Evolutionary conservation across 1,140 invertebrate genomes (phyloP), one percentile per base, ranked within the genome.

Genomic region (Caenorhabditis briggsae): DNA sequence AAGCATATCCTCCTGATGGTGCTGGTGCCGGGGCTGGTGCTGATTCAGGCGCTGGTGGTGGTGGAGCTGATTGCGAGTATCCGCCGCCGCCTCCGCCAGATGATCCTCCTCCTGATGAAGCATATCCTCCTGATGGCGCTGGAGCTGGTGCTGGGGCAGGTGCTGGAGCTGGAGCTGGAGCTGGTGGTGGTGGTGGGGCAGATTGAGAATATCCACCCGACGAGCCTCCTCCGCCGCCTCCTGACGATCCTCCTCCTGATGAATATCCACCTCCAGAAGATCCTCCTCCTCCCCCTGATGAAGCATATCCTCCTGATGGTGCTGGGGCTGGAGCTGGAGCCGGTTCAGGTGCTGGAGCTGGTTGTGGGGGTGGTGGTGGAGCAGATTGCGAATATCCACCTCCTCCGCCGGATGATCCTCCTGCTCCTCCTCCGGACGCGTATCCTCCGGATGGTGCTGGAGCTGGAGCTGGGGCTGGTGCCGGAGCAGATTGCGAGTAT

Each of bases 81-180:
- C 59, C 59, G 2, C 56, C n/a, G 41, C 43, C 43, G 46, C 64
- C 59, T 25, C 50, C 50, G 11, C 59, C 33, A 2, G 64, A 70
- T 18, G 64, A 70, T 18, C 64, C 64, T 70, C 64, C 64, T 70
- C 64, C 64, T n/a, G 33, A 14, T 46, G 64, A 70, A 50, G 70
- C 43, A 23, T 78, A 78, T 78, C 70, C 70, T 53, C 70, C 70
- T 2, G 70, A 78, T 78, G 70, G 70, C 0, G 70, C 70, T 78
- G 70, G 70, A 23, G 70, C 43, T 23, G 70, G 70, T 0, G 70
- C 43, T 50, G 70, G 70, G 0, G 70, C 18, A 23, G 70, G 70
- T 50, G 46, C 33, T 78, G 70, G 70, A 12, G 70, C 33, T 23
- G 70, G 70, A 2, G 46, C 33, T 12, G 70, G 70, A 2, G 70